Evolutionary conservation across 2,888 invertebrate species (phyloP).

Genomic region (Sceliomorpha sp.): DNA sequence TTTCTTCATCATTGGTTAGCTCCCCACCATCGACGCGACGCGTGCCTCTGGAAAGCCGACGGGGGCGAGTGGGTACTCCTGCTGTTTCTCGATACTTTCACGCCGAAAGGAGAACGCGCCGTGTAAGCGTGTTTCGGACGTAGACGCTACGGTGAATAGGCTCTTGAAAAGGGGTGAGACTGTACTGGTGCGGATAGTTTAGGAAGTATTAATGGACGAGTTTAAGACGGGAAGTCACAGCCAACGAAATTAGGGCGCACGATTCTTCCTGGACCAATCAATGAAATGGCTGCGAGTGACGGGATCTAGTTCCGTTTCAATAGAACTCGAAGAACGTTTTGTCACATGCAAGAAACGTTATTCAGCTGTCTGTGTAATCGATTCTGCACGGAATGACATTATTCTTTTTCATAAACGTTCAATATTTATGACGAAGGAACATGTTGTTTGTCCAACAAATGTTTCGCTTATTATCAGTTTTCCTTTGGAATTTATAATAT

Average conservation of each 20-base stretch:
- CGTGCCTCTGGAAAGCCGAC: constrained; percentile 50
- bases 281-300: constrained; percentile 10
- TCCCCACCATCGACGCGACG: constrained; percentile 59
- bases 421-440: too few relatives aligned
- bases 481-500: too few relatives aligned
- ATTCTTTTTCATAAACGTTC: too few relatives aligned
- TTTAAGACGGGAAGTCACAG: constrained; percentile 21
- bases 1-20: constrained; percentile 56
- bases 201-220: constrained; percentile 31
- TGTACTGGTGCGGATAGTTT: constrained; percentile 16
- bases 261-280: constrained; percentile 25
- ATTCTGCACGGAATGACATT: too few relatives aligned
- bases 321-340: constrained; percentile 4
- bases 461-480: too few relatives aligned
- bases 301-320: constrained; percentile 25
- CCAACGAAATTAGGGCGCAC: constrained; percentile 31
- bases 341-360: neutral
- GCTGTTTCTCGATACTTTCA: constrained; percentile 8
- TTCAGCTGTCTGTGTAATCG: too few relatives aligned
- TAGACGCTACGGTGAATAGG: neutral
- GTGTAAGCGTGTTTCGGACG: constrained; percentile 4
- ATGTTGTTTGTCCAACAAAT: too few relatives aligned
- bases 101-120: constrained; percentile 20
- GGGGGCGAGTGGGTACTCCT: constrained; percentile 34
- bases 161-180: neutral